Evolutionary conservation across 2,113 vertebrate species (phyloP).

Genomic region (Poeciliopsis occidentalis): DNA sequence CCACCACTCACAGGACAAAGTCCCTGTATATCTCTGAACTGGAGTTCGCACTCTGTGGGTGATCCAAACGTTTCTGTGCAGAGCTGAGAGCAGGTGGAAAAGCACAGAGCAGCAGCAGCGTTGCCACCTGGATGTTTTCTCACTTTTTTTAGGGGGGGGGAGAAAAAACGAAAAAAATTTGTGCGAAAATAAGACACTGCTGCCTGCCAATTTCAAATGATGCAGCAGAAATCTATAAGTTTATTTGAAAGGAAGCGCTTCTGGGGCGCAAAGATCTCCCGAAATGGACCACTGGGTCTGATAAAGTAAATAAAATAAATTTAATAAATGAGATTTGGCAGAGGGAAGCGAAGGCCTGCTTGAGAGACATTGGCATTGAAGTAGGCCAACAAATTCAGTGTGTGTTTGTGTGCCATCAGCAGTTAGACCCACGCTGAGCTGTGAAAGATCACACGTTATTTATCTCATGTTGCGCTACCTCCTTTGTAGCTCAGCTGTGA

Average conservation of each 20-base stretch:
- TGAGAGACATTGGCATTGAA: not conserved
- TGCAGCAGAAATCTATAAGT: not conserved
- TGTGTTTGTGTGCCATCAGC: not conserved
- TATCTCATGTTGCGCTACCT: not conserved
- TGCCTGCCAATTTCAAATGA: not conserved
- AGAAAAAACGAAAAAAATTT: not conserved
- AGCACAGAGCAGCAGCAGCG: not conserved
- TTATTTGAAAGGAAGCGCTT: not conserved
- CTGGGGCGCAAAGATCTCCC: not conserved
- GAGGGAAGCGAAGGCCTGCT: too few relatives aligned
- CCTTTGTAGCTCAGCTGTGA: not conserved
- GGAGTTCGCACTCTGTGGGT: not conserved
- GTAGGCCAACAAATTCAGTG: not conserved
- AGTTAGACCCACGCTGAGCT: not conserved
- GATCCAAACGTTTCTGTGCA: not conserved
- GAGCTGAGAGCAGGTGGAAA: not conserved
- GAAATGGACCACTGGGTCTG: not conserved
- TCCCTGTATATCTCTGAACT: not conserved
- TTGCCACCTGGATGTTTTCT: constrained; percentile 3
- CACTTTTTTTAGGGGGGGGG: not conserved
- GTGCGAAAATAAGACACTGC: not conserved
- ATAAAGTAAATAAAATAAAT: not conserved
- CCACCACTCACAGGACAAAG: not conserved
- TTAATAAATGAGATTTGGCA: not conserved
- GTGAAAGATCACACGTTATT: not conserved